Base-by-base conservation (phyloP, 1,140 invertebrate genomes). In the Hycleus phaleratus region DNA sequence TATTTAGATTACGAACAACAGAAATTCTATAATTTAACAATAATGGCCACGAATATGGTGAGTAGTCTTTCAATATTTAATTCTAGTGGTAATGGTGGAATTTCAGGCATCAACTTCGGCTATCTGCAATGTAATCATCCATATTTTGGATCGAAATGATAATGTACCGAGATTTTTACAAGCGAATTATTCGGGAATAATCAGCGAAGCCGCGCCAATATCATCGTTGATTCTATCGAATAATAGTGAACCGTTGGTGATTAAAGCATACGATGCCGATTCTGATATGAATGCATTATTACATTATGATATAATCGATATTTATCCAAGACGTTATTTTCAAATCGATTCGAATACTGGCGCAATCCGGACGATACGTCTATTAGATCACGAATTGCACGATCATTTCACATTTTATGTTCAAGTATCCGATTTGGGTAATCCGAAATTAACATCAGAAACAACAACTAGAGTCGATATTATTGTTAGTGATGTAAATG, bases 331-430 rank as follows among this genome's bases (percentile, higher is more conserved):
- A 60, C 81, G 81, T 53, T 87, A 85, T 68, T 97, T 97, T 71
- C 83, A 84, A 64, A 87, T 97, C 58, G 92, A 96, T 73, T 83
- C 88, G 1, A 90, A 83, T 58, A 96, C 93, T 7, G 91, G 93
- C 39, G 91, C 93, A 8, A 85, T 97, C 47, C 81, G 85, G 60
- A 89, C 89, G 0, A 80, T 86, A 6, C 81, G 82, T 51, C 74
- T 82, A 3, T 75, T 97, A 42, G 93, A 97, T 74, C 88, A 91
- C 71, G 95, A 97, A 73, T 82, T 78, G 1, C 77, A 82, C 26
- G 73, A 81, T 9, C 65, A 54, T 8, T 73, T 73, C 49, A 64
- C 63, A 7, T 73, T 73, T 40, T 69, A 72, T 45, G 71, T 73
- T 6, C 69, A 82, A 77, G 93, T 95, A 0, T 83, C 84, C 24